These are phyloP conservation scores for Guaruba guarouba DNA, from an alignment of 2,113 vertebrate genomes.

Conservation along the genomic window DNA sequence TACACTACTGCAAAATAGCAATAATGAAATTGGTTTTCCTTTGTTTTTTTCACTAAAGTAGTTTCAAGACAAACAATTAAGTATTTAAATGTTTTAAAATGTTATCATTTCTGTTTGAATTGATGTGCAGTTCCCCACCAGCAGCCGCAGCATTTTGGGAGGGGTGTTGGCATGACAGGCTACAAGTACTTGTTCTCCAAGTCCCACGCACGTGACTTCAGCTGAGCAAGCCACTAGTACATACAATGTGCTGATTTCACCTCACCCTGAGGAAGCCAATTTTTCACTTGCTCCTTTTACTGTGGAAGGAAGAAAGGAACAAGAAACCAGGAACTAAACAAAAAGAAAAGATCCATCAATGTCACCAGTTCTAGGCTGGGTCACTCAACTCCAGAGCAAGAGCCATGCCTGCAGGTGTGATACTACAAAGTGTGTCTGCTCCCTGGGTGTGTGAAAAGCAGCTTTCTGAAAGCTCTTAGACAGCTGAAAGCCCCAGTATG, in stretches of 20 bases:
- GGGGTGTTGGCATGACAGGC: neutral
- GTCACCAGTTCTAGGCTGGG: neutral
- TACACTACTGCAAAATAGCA: neutral
- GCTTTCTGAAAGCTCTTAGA: neutral
- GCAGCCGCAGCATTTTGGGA: neutral
- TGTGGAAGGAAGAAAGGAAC: neutral
- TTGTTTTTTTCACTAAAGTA: neutral
- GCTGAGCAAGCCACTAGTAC: neutral
- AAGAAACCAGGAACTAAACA: neutral
- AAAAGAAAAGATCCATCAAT: neutral
- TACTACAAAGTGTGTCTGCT: neutral
- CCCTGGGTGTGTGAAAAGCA: neutral
- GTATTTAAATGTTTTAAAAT: neutral
- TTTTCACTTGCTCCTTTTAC: neutral
- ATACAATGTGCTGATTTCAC: neutral
- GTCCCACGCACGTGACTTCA: neutral
- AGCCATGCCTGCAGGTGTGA: neutral
- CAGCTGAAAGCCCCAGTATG: neutral
- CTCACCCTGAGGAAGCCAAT: neutral
- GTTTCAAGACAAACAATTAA: neutral
- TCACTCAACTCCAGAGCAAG: neutral
- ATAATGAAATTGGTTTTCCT: fast-evolving
- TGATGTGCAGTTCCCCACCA: neutral
- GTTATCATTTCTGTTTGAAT: neutral
- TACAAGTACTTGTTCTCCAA: neutral